Evolutionary conservation across 1,140 invertebrate species (phyloP).

Genomic region (Idris sp.): DNA sequence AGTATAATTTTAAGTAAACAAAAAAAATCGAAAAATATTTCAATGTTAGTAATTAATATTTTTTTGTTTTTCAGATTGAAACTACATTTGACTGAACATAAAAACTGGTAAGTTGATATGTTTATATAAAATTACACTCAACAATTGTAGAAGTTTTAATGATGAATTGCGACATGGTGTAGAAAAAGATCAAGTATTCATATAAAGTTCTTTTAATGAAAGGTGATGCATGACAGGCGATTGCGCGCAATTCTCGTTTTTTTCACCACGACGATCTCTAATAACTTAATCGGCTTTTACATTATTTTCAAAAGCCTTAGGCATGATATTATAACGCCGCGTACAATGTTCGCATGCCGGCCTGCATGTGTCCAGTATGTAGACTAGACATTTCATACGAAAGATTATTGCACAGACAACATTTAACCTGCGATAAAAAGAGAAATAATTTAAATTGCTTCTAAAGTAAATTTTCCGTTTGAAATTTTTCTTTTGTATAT

Average conservation of each 20-base stretch:
- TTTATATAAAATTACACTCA: constrained; percentile 12
- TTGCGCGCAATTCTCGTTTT: constrained; percentile 47
- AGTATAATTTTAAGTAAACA: too few relatives aligned
- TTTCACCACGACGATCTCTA: constrained; percentile 56
- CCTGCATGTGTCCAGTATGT: constrained; percentile 47
- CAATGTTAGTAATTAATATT: too few relatives aligned
- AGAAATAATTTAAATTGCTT: constrained; percentile 55
- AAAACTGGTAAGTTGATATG: too few relatives aligned
- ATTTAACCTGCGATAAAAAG: constrained; percentile 47
- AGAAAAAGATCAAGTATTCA: constrained; percentile 49
- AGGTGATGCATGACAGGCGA: constrained; percentile 48
- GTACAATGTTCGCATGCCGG: constrained; percentile 53
- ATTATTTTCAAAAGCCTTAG: constrained; percentile 67
- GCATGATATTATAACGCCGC: constrained; percentile 52
- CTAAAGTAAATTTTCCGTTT: too few relatives aligned
- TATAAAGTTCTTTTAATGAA: constrained; percentile 44
- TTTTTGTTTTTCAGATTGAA: too few relatives aligned
- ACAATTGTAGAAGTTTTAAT: too few relatives aligned
- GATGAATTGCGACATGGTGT: constrained; percentile 59
- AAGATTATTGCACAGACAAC: constrained; percentile 47
- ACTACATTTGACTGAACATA: too few relatives aligned
- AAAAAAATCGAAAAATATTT: too few relatives aligned
- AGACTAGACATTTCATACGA: constrained; percentile 39
- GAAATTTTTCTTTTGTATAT: too few relatives aligned
- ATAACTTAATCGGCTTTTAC: constrained; percentile 70